Base-by-base conservation (phyloP, 2,797 vertebrate species). In the Brotula barbata region DNA sequence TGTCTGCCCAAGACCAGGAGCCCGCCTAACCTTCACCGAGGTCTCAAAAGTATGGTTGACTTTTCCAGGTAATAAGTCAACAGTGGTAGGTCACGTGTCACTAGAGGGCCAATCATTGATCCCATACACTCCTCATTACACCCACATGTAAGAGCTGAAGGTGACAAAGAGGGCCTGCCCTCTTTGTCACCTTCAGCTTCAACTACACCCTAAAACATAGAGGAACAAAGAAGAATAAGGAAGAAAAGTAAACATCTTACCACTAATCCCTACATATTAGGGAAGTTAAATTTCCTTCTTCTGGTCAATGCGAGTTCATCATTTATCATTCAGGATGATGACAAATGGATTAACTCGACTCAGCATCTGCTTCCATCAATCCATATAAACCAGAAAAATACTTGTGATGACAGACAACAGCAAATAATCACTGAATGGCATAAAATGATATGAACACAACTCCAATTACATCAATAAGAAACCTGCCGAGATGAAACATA, bases 41-140 rank as follows among this genome's bases (percentile, higher is more conserved):
- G 81, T 67, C 59, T 65, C 21, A 39, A 57, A 78, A 53, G 58
- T 77, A 63, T 64, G 50, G 39, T 40, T 55, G 41, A 58, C 60
- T 58, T 73, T 75, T 80, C 71, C 71, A 71, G 80, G 57, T 87
- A 75, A 87, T 84, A 59, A 84, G 66, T 84, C 39, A 87, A 73
- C 58, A 5, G 33, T 70, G 17, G n/a, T 14, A 14, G 46, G 75
- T 86, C 88, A 89, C 82, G 77, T 90, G 88, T 78, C 65, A 62
- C 9, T 50, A 13, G 7, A 56, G 11, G 17, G 46, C 88, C 88
- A 88, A 89, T 88, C 71, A 48, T 5, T 50, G 58, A 15, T 25
- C 10, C 16, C 19, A 36, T 55, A 23, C 37, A 2, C 1, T 3
- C 21, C 66, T 40, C 19, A 56, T 59, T 45, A 21, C 42, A 54